These are phyloP conservation scores for Meghimatium bilineatum DNA, from an alignment of 2,888 invertebrate genomes.

Conservation along the genomic window DNA sequence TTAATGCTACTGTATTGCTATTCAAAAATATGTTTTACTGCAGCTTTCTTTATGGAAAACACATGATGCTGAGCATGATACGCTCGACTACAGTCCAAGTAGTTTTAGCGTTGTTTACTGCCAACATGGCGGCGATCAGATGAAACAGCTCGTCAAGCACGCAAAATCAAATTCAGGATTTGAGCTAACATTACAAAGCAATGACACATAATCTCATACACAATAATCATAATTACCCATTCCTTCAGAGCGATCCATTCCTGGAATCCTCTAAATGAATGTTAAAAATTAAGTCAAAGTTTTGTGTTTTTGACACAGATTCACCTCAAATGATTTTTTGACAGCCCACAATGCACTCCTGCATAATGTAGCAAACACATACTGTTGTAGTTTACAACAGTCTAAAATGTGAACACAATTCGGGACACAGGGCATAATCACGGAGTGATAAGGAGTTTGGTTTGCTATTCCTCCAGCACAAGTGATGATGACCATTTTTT, in stretches of 20 bases:
- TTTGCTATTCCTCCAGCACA: too few relatives aligned
- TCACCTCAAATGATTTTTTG: background rate
- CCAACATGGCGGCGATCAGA: constrained; percentile 16
- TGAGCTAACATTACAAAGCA: too few relatives aligned
- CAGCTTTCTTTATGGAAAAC: too few relatives aligned
- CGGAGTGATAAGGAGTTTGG: too few relatives aligned
- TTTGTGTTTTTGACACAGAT: background rate
- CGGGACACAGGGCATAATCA: too few relatives aligned
- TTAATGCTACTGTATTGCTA: too few relatives aligned
- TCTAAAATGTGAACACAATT: background rate
- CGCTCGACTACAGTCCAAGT: background rate
- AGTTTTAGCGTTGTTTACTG: background rate
- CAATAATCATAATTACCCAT: constrained; percentile 36
- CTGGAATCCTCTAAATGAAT: constrained; percentile 10
- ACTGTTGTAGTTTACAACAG: background rate
- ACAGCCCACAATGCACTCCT: constrained; percentile 16
- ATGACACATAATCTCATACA: background rate
- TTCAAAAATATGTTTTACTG: too few relatives aligned
- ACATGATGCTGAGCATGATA: too few relatives aligned
- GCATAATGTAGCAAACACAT: constrained; percentile 7
- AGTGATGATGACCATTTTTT: too few relatives aligned
- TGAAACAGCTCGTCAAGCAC: background rate
- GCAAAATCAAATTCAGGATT: background rate
- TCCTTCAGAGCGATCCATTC: constrained; percentile 45
- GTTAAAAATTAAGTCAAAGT: background rate